Conservation (phyloP, 2,888 invertebrate species). For the Muscina levida region DNA sequence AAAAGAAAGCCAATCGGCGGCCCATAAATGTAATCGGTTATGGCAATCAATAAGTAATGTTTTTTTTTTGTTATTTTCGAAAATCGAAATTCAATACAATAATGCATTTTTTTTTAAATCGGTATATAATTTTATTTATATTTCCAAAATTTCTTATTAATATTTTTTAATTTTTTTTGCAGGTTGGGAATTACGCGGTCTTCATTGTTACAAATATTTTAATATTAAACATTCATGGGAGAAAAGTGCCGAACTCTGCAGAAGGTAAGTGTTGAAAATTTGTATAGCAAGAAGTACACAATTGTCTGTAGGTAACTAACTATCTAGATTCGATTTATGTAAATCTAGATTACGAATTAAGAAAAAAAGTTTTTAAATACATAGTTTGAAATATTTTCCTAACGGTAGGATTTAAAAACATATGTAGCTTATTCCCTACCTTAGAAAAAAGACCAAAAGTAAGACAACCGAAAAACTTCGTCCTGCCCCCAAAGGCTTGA, state of each 20-base stretch:
- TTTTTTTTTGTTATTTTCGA: background rate
- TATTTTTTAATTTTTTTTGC: conserved; percentile 79
- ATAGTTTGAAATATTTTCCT: no score
- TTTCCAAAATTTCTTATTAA: conserved; percentile 52
- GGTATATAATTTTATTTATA: background rate
- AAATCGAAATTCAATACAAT: no score
- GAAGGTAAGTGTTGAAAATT: conserved; percentile 85
- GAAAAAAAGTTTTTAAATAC: no score
- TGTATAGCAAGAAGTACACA: background rate
- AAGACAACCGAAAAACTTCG: no score
- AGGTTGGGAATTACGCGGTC: conserved; percentile 96
- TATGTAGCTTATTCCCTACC: no score
- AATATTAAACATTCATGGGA: conserved; percentile 97
- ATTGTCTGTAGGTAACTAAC: background rate
- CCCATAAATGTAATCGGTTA: conserved; percentile 42
- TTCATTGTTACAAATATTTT: conserved; percentile 97
- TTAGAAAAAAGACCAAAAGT: no score
- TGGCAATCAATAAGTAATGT: conserved; percentile 18
- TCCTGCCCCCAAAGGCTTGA: no score
- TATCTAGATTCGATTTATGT: no score
- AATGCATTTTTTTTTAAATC: background rate
- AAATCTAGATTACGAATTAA: no score
- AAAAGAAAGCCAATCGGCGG: conserved; percentile 45
- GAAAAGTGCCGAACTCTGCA: conserved; percentile 96
- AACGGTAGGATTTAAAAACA: no score